phyloP scores from a whole-genome alignment of 1,140 invertebrate species.

The Lasioglossum albipes region DNA sequence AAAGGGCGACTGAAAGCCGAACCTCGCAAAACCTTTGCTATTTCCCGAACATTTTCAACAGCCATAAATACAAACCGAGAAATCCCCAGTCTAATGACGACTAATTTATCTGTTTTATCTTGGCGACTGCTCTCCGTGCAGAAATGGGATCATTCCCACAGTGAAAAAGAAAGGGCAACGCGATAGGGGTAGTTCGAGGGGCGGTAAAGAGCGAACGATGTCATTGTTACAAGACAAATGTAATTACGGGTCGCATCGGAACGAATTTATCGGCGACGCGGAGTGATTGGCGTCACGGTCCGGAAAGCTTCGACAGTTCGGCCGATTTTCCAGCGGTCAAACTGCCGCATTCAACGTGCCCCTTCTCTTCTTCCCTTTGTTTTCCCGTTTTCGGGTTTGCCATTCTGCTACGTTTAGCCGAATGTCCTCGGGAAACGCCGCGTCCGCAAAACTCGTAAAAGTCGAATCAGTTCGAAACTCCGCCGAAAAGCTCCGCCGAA shows the following conservation, averaged over 20 bases:
- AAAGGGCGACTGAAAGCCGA: too few species aligned
- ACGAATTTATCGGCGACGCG: conserved; percentile 36
- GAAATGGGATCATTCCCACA: conserved; percentile 1
- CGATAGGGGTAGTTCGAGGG: too few species aligned
- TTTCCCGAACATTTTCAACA: too few species aligned
- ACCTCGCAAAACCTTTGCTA: too few species aligned
- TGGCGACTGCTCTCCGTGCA: neutral
- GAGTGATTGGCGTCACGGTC: conserved; percentile 42
- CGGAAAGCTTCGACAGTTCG: conserved; percentile 10
- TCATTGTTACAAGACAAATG: conserved; percentile 32
- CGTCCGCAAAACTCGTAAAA: neutral
- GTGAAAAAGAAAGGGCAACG: neutral
- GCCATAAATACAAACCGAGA: too few species aligned
- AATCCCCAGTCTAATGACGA: too few species aligned
- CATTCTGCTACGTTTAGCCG: neutral
- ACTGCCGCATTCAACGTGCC: neutral
- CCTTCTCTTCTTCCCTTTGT: neutral
- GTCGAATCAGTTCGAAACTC: neutral
- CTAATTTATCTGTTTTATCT: too few species aligned
- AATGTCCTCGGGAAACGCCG: neutral
- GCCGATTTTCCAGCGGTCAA: neutral
- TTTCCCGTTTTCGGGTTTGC: neutral
- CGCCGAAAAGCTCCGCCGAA: neutral
- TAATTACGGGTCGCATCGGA: conserved; percentile 31
- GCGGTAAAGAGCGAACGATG: neutral